Evolutionary conservation across 1,140 invertebrate genomes (phyloP), one percentile per base, ranked within the genome.

Genomic region (Drosophila parvula): DNA sequence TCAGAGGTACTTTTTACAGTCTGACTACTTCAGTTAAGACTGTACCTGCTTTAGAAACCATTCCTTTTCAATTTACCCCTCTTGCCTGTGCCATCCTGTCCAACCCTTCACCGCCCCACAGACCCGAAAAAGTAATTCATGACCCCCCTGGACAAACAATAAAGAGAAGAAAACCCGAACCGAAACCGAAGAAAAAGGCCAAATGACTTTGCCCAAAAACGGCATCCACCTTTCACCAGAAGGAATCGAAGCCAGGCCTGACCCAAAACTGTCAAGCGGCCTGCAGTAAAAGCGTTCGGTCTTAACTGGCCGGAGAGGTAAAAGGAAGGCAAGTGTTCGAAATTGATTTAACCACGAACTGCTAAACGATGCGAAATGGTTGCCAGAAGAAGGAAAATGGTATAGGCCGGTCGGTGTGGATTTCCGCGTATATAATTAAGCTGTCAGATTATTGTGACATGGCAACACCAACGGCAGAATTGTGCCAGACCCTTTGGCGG

Each of bases 391-490:
- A 70, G 64, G 48, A 50, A 83, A 80, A 74, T 74, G 75, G 45
- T 57, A 58, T 59, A 61, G 74, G 70, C 61, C 36, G 38, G 40
- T n/a, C 47, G 56, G 70, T 88, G 62, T 88, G 81, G 81, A 88
- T 88, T 62, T 83, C 78, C 77, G 78, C 88, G 81, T 85, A 38
- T 85, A 91, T 91, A 91, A 91, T 91, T 91, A 91, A 90, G 81
- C 74, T 91, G 89, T 91, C 89, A 78, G 89, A 91, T 91, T 91
- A 90, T 91, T 91, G 75, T 91, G 89, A 91, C 89, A 91, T 77
- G 79, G 57, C 76, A 69, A 40, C 79, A 90, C 81, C 68, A 71
- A 59, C 47, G 55, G 63, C 69, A 56, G 30, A 34, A 71, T 71
- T 64, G 57, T 75, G 57, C 81, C 62, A 78, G 67, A 79, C 53